Conservation (phyloP, 1,140 invertebrate genomes). For the Coelopa frigida region DNA sequence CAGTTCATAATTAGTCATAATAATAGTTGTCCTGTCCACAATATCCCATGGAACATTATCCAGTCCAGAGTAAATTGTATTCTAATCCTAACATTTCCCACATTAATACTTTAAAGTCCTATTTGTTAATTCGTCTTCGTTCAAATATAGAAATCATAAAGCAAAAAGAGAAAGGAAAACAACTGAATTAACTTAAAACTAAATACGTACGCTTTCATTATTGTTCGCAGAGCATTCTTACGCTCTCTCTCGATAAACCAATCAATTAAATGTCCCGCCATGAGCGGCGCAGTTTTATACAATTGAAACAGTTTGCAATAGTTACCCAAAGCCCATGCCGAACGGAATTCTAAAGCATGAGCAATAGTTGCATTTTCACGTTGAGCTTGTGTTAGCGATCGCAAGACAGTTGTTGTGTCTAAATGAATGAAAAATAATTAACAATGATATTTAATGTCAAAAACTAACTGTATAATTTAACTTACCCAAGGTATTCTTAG, state of each 20-base stretch:
- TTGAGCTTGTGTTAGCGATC: slow-evolving; percentile 67
- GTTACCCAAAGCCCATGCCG: slow-evolving; percentile 86
- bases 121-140: background rate
- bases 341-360: slow-evolving; percentile 79
- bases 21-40: too few species aligned
- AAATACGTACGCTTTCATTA: slow-evolving; percentile 92
- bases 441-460: slow-evolving; percentile 4
- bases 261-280: slow-evolving; percentile 95
- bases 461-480: background rate
- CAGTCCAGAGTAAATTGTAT: too few species aligned
- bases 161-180: background rate
- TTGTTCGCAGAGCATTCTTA: slow-evolving; percentile 78
- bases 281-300: slow-evolving; percentile 79
- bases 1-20: too few species aligned
- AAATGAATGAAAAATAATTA: slow-evolving; percentile 38
- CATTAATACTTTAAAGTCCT: too few species aligned
- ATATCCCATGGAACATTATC: too few species aligned
- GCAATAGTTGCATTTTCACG: slow-evolving; percentile 76
- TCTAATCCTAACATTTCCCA: too few species aligned
- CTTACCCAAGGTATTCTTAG: slow-evolving; percentile 90
- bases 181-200: background rate
- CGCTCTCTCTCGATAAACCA: slow-evolving; percentile 93
- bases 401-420: slow-evolving; percentile 90
- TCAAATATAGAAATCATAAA: background rate
- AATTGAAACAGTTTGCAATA: slow-evolving; percentile 88